A percentile compares a stretch with the other conserved stretches of the same genome.
These are phyloP conservation scores for Sapayoa aenigma DNA, from an alignment of 2,113 vertebrate genomes.

Conservation along the genomic window DNA sequence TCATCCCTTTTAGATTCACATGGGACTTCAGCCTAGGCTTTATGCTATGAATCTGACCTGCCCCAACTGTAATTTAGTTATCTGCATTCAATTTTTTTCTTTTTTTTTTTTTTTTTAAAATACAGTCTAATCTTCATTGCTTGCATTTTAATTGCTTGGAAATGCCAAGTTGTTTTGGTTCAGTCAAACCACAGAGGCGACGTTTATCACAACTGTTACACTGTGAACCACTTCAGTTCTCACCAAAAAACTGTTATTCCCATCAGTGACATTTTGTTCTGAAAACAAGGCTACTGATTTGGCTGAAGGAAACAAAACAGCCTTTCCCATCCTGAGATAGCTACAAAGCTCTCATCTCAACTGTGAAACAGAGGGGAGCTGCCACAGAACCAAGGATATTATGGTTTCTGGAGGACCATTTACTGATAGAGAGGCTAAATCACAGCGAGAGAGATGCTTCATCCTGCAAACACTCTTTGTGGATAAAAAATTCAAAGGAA, in stretches of 20 bases:
- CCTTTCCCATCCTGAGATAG: constrained; percentile 28
- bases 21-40: constrained; percentile 22
- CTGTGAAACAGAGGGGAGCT: background rate
- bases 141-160: constrained; percentile 64
- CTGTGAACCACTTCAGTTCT: constrained; percentile 60
- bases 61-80: constrained; percentile 52
- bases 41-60: constrained; percentile 48
- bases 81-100: background rate
- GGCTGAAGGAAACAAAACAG: constrained; percentile 63
- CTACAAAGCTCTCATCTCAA: constrained; percentile 9
- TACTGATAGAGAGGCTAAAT: background rate
- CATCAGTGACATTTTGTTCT: constrained; percentile 70
- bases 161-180: constrained; percentile 72
- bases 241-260: constrained; percentile 62
- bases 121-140: background rate
- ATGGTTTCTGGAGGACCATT: background rate
- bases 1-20: constrained; percentile 42
- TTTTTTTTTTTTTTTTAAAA: background rate
- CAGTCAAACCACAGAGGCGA: constrained; percentile 62
- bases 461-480: background rate
- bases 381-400: constrained; percentile 27
- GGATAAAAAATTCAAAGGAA: background rate
- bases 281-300: constrained; percentile 78
- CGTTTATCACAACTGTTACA: constrained; percentile 66
- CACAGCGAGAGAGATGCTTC: background rate